These are phyloP conservation scores for Batillaria attramentaria DNA, from an alignment of 1,140 invertebrate genomes.

Conservation along the genomic window DNA sequence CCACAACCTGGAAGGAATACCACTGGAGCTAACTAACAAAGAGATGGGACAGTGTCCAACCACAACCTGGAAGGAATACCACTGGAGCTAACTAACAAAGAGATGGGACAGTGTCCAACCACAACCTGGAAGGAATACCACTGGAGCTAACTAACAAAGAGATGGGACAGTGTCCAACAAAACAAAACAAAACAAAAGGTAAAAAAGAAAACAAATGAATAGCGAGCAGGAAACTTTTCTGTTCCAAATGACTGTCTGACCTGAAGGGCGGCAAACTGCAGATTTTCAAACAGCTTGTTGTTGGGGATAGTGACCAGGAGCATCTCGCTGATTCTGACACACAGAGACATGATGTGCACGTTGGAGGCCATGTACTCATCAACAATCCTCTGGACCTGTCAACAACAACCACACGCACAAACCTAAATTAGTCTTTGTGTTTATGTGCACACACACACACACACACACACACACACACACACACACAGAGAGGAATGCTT, in stretches of 20 bases:
- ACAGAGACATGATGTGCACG: conserved; percentile 80
- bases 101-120: too few species aligned
- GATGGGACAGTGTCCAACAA: not conserved
- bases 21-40: too few species aligned
- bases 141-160: not conserved
- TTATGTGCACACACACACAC: not conserved
- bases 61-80: too few species aligned
- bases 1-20: too few species aligned
- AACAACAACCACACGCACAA: not conserved
- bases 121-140: too few species aligned
- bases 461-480: conserved; percentile 11
- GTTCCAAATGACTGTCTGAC: conserved; percentile 37
- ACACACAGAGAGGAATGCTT: not conserved
- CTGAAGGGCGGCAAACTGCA: conserved; percentile 72
- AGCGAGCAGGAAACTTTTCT: too few species aligned
- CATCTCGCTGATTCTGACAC: conserved; percentile 85
- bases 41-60: too few species aligned
- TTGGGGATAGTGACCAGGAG: conserved; percentile 79
- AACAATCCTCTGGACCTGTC: conserved; percentile 78
- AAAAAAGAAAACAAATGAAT: too few species aligned
- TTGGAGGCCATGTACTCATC: conserved; percentile 86
- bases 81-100: too few species aligned
- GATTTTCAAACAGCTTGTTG: conserved; percentile 71
- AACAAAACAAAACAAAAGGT: not conserved
- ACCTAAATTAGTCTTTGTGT: not conserved